phyloP scores from a whole-genome alignment of 2,888 invertebrate genomes.

The Scaptodrosophila latifasciaeformis region DNA sequence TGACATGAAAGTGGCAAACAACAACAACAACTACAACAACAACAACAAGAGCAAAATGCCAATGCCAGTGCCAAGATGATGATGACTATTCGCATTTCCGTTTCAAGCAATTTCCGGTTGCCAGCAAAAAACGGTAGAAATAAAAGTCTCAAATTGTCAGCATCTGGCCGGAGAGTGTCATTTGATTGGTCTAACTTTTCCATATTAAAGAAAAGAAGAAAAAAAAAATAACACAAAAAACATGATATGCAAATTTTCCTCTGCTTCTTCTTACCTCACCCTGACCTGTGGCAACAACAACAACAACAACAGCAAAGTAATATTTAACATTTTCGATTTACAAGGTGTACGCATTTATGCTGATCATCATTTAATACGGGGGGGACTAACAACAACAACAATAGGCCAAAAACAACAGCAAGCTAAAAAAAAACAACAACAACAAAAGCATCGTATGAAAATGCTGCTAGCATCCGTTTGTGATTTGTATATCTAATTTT shows the following conservation, averaged over 20 bases:
- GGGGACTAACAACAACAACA: slow-evolving; percentile 1
- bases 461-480: slow-evolving; percentile 56
- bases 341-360: slow-evolving; percentile 51
- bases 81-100: slow-evolving; percentile 50
- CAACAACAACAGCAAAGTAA: slow-evolving; percentile 28
- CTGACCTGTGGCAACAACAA: slow-evolving; percentile 51
- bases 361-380: slow-evolving; percentile 40
- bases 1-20: slow-evolving; percentile 63
- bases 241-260: slow-evolving; percentile 3
- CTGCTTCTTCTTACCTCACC: too few species aligned
- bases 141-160: slow-evolving; percentile 5
- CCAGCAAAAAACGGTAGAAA: slow-evolving; percentile 16
- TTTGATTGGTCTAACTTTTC: slow-evolving; percentile 60
- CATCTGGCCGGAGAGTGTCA: slow-evolving; percentile 27
- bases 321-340: slow-evolving; percentile 34
- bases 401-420: neutral
- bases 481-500: slow-evolving; percentile 70
- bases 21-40: slow-evolving; percentile 23
- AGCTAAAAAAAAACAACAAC: slow-evolving; percentile 25
- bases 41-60: slow-evolving; percentile 25
- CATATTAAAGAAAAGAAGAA: too few species aligned
- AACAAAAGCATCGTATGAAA: slow-evolving; percentile 23
- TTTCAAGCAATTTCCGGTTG: slow-evolving; percentile 67
- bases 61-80: too few species aligned
- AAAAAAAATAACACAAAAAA: too few species aligned